Conservation (phyloP, 2,797 vertebrate species). For the Lates japonicus region DNA sequence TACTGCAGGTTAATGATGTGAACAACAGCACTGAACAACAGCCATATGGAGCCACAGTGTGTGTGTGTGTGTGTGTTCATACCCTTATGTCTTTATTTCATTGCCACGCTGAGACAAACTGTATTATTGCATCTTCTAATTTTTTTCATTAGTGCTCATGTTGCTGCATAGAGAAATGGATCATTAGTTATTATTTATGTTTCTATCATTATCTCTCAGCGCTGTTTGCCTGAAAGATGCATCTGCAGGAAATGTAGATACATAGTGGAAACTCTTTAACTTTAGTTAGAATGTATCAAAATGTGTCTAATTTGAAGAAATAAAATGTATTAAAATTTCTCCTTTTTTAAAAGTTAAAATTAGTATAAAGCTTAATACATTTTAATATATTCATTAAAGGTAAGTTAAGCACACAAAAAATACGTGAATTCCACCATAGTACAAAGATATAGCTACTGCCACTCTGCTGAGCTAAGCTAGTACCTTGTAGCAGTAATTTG, state of each 20-base stretch:
- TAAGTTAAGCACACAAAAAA: too few species aligned
- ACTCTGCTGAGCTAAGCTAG: not conserved
- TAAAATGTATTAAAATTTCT: not conserved
- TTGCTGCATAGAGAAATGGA: constrained; percentile 26
- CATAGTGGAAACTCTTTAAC: not conserved
- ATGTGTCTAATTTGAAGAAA: constrained; percentile 11
- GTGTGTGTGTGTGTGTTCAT: constrained; percentile 7
- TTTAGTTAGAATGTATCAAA: constrained; percentile 16
- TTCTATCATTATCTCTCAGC: constrained; percentile 31
- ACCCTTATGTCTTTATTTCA: constrained; percentile 37
- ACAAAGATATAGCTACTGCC: not conserved
- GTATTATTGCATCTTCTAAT: constrained; percentile 15
- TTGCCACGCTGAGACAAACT: constrained; percentile 20
- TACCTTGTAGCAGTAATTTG: not conserved
- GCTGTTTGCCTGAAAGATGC: constrained; percentile 6
- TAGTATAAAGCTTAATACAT: too few species aligned
- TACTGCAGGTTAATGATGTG: constrained; percentile 51
- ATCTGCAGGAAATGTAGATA: constrained; percentile 14
- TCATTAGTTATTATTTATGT: constrained; percentile 48
- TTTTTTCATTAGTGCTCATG: constrained; percentile 34
- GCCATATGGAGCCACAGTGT: constrained; percentile 52
- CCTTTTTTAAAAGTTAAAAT: not conserved
- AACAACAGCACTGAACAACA: constrained; percentile 27
- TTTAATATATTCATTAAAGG: too few species aligned
- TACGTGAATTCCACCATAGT: too few species aligned